Percentiles rank a stretch among this genome's conserved stretches.
Conservation (phyloP, 2,113 vertebrate species). For the Variabilichromis moorii region DNA sequence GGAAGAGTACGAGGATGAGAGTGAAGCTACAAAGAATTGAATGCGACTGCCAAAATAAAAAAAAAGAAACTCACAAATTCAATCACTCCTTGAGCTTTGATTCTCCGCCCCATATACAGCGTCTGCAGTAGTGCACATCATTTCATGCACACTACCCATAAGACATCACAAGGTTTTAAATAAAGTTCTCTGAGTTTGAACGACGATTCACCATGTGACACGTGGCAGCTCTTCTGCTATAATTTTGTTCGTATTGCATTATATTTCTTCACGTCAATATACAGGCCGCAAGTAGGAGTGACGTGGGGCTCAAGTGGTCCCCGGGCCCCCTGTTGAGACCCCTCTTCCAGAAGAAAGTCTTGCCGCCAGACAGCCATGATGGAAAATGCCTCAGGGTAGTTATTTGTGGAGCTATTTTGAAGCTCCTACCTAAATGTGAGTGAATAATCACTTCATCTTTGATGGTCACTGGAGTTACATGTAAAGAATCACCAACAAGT, state of each 20-base stretch:
- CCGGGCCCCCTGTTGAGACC: background rate
- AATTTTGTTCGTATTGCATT: background rate
- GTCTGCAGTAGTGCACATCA: background rate
- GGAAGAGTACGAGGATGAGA: background rate
- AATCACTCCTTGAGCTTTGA: background rate
- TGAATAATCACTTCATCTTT: background rate
- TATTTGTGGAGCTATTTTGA: background rate
- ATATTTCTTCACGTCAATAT: background rate
- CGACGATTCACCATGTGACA: fast-evolving
- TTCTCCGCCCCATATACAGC: background rate
- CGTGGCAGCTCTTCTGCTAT: background rate
- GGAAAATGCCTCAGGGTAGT: background rate
- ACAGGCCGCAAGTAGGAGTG: background rate
- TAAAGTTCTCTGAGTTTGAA: background rate
- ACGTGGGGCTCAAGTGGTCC: background rate
- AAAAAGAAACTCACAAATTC: background rate
- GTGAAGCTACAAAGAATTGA: background rate
- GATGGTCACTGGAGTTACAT: background rate
- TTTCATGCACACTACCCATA: fast-evolving
- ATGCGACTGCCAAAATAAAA: background rate
- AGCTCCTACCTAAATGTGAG: background rate
- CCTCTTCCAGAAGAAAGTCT: background rate
- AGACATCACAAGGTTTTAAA: background rate
- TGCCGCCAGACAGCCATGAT: fast-evolving
- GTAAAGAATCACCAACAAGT: background rate